phyloP scores from a whole-genome alignment of 2,888 invertebrate genomes.

The Tachina grossa region DNA sequence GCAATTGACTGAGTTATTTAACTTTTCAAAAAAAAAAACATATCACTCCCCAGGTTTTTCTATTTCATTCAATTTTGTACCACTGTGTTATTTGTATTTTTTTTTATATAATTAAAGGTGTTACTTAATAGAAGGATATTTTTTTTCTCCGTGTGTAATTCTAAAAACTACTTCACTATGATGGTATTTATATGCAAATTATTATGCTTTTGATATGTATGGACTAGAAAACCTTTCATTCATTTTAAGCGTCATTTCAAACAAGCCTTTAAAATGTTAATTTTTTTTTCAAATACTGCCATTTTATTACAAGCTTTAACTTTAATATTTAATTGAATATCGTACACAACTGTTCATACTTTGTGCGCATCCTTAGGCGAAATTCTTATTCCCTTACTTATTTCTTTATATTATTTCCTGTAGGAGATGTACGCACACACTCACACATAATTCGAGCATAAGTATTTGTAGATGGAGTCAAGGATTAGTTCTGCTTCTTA shows the following conservation, averaged over 20 bases:
- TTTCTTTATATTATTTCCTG: slow-evolving; percentile 28
- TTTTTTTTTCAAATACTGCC: not conserved
- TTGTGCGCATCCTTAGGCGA: slow-evolving; percentile 20
- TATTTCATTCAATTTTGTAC: no score
- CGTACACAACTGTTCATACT: slow-evolving; percentile 3
- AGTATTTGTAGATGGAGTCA: not conserved
- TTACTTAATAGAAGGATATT: no score
- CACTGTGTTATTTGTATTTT: no score
- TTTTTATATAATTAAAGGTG: no score
- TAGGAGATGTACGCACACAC: not conserved
- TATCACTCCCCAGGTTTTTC: no score
- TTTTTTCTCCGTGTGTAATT: no score
- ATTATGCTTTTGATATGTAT: not conserved
- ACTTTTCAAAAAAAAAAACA: no score
- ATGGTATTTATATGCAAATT: not conserved
- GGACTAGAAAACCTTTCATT: not conserved
- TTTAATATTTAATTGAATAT: slow-evolving; percentile 9
- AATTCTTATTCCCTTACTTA: slow-evolving; percentile 15
- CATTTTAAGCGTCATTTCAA: not conserved
- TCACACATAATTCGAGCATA: not conserved
- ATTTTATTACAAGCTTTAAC: not conserved
- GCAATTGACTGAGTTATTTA: no score
- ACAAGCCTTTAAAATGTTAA: not conserved
- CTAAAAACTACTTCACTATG: no score
- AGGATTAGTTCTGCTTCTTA: slow-evolving; percentile 2